Conservation (phyloP, 2,113 vertebrate genomes). For the Osmerus eperlanus region DNA sequence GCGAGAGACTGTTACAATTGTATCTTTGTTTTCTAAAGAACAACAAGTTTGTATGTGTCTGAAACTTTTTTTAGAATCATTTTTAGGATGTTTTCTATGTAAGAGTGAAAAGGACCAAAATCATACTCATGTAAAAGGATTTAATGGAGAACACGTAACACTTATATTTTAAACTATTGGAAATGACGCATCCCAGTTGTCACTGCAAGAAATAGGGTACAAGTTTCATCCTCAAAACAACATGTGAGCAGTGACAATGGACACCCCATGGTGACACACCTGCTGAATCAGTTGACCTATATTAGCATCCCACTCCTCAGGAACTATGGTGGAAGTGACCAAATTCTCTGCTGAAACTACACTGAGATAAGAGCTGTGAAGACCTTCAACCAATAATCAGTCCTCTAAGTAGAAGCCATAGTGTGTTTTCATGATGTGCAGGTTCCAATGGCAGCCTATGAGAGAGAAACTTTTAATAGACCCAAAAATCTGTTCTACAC, state of each 20-base stretch:
- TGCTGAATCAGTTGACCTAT: slow-evolving; percentile 51
- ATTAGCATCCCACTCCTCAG: slow-evolving; percentile 75
- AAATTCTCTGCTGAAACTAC: slow-evolving; percentile 61
- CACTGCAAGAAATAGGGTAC: slow-evolving; percentile 45
- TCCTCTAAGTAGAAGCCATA: slow-evolving; percentile 50
- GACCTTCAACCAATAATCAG: slow-evolving; percentile 40
- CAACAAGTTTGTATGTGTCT: slow-evolving; percentile 71
- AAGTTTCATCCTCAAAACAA: slow-evolving; percentile 37
- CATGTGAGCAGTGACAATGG: slow-evolving; percentile 27
- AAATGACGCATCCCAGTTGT: slow-evolving; percentile 41
- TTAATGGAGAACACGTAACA: slow-evolving; percentile 34
- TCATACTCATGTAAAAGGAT: slow-evolving; percentile 42
- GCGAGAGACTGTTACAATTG: slow-evolving; percentile 77
- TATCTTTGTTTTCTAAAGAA: slow-evolving; percentile 75
- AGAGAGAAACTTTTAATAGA: slow-evolving; percentile 45
- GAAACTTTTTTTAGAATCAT: slow-evolving; percentile 70
- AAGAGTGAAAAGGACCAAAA: slow-evolving; percentile 75
- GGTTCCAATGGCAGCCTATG: slow-evolving; percentile 41
- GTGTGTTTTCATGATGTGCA: slow-evolving; percentile 45
- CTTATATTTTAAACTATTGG: slow-evolving; percentile 22
- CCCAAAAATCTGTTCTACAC: slow-evolving; percentile 5
- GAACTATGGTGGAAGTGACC: slow-evolving; percentile 76
- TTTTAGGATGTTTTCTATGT: slow-evolving; percentile 73
- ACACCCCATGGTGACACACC: slow-evolving; percentile 26
- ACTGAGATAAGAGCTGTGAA: slow-evolving; percentile 52